Base-by-base conservation (phyloP, 2,888 invertebrate genomes). In the Harpalus rufipes region DNA sequence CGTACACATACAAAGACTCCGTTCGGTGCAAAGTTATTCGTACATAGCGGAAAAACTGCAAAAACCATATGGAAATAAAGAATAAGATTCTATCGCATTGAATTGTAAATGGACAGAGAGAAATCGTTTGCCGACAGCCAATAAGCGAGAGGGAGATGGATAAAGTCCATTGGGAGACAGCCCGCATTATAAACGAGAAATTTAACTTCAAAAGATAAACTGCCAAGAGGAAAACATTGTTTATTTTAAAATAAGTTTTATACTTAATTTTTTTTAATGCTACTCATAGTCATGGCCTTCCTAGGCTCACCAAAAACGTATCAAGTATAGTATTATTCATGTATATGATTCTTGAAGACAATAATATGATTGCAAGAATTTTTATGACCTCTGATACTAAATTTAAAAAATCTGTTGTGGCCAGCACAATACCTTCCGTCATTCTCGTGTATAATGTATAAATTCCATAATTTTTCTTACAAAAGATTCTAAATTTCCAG, bases 61-160 rank as follows among this genome's bases (percentile, higher is more conserved):
- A 51, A 78, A 78, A 25, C 12, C 78, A 58, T 78, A 78, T 78
- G 78, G 78, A 78, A 78, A 78, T 78, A 78, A 58, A 78, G 78
- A 58, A 78, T 78, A 78, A 78, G 78, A 78, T 78, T 78, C 59
- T 78, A 78, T 78, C 78, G 58, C 78, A 78, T 58, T 78, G 78
- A 78, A 56, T 58, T 78, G 78, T 78, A 78, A 78, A 78, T 78
- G 59, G 7, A 39, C 3, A 5, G 56, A 78, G 18, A 78, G 78
- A 78, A 58, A 78, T 78, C 56, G 78, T 32, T 56, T 58, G 10
- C 56, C 44, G 18, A 21, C 56, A n/a, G 5, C 78, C 74, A 74
- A 21, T 76, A 51, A 76, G 78, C 18, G 32, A 12, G 21, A 78
- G 7, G 58, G 25, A 78, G 78, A 78, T n/a, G n/a, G 78, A 78